Percentiles rank a stretch among this genome's conserved stretches.
Evolutionary conservation across 1,140 invertebrate species (phyloP).

Genomic region (Leptonema lineaticorne): DNA sequence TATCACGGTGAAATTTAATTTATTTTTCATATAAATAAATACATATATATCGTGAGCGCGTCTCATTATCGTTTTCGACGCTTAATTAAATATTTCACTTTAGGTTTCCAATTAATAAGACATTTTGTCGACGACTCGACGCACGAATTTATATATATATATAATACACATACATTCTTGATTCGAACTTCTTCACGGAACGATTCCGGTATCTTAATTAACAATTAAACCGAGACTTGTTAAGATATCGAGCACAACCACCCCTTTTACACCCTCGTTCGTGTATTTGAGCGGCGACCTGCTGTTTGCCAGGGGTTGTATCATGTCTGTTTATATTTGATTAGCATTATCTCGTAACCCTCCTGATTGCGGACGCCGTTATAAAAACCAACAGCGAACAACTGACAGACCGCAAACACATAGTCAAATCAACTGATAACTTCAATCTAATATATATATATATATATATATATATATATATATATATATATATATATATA

Average conservation of each 20-base stretch:
- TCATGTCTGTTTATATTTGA: conserved; percentile 37
- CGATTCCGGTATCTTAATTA: conserved; percentile 21
- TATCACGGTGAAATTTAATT: too few species aligned
- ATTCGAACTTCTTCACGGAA: too few species aligned
- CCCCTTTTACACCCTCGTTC: not conserved
- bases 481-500: not conserved
- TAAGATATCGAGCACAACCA: conserved; percentile 2
- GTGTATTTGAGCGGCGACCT: conserved; percentile 5
- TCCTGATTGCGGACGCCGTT: conserved; percentile 14
- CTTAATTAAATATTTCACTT: too few species aligned
- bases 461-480: not conserved
- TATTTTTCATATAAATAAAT: too few species aligned
- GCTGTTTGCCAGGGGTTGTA: conserved; percentile 26
- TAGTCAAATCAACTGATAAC: not conserved
- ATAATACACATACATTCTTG: too few species aligned
- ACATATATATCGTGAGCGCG: too few species aligned
- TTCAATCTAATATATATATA: not conserved
- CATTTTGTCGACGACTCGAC: too few species aligned
- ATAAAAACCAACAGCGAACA: conserved; percentile 2
- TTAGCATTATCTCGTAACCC: conserved; percentile 27
- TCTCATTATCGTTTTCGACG: too few species aligned
- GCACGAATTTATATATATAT: too few species aligned
- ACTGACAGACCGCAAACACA: not conserved
- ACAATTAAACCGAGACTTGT: conserved; percentile 15
- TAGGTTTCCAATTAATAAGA: too few species aligned